These are phyloP conservation scores for Varanus komodoensis DNA, from an alignment of 2,113 vertebrate species.

Conservation along the genomic window DNA sequence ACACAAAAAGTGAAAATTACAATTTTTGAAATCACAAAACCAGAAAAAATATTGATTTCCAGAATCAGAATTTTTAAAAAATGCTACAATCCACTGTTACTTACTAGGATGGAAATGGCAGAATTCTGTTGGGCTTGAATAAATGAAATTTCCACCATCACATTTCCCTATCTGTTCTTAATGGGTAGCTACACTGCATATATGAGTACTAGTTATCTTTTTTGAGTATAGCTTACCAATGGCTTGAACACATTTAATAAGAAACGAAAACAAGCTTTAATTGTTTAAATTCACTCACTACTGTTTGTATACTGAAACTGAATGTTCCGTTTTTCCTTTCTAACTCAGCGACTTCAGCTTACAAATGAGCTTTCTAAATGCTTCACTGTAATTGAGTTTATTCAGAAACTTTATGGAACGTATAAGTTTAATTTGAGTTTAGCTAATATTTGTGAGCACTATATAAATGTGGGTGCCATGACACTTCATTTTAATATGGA, in stretches of 20 bases:
- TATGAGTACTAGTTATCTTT: not conserved
- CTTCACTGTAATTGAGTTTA: slow-evolving; percentile 7
- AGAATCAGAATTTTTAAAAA: too few relatives aligned
- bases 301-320: not conserved
- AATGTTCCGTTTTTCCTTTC: not conserved
- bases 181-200: not conserved
- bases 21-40: too few relatives aligned
- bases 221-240: not conserved
- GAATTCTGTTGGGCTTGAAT: too few relatives aligned
- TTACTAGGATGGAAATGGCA: too few relatives aligned
- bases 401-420: not conserved
- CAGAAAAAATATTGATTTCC: too few relatives aligned
- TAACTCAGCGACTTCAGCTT: not conserved
- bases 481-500: slow-evolving; percentile 62
- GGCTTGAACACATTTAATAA: not conserved
- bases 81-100: too few relatives aligned
- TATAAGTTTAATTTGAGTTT: not conserved
- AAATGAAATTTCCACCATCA: too few relatives aligned
- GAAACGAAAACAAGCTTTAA: not conserved
- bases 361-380: not conserved
- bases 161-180: too few relatives aligned
- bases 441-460: rapidly evolving
- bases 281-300: not conserved
- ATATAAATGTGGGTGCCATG: slow-evolving; percentile 57
- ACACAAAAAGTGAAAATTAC: too few relatives aligned